phyloP scores from a whole-genome alignment of 35 echinoderm and acorn worm species.

The Apostichopus parvimensis region DNA sequence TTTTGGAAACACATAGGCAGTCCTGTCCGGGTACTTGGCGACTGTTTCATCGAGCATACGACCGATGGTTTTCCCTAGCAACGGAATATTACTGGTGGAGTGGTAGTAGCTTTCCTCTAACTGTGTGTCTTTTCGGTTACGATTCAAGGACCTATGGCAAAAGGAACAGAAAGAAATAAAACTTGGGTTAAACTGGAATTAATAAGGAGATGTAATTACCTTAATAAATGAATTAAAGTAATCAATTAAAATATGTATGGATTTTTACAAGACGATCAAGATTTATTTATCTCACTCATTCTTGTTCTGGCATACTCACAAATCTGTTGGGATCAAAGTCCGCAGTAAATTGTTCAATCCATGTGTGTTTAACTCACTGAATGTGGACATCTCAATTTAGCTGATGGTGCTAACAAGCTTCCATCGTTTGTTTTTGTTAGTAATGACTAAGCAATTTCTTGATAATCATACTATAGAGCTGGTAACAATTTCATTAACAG shows the following conservation, averaged over 20 bases:
- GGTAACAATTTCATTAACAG: neutral
- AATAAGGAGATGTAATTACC: neutral
- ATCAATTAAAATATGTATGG: neutral
- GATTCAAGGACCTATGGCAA: constrained; percentile 1
- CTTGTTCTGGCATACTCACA: neutral
- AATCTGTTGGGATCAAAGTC: neutral
- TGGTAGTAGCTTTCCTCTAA: constrained; percentile 82
- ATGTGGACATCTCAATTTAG: neutral
- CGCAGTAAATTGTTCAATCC: neutral
- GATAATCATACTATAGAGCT: neutral
- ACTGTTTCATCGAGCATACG: constrained; percentile 71
- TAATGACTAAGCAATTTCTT: neutral
- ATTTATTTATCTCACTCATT: too few relatives aligned
- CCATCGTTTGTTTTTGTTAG: neutral
- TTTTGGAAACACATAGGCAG: constrained; percentile 66
- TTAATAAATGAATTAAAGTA: neutral
- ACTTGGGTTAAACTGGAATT: neutral
- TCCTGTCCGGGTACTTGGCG: constrained; percentile 66
- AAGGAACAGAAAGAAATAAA: neutral
- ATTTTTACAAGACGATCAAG: neutral
- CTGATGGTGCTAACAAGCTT: neutral
- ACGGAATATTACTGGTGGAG: constrained; percentile 3
- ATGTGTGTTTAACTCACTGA: neutral
- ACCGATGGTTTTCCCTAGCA: constrained; percentile 83
- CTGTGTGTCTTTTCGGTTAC: constrained; percentile 31